Evolutionary conservation across 2,797 vertebrate species (phyloP).

Genomic region (Hypotaenidia philippensis): DNA sequence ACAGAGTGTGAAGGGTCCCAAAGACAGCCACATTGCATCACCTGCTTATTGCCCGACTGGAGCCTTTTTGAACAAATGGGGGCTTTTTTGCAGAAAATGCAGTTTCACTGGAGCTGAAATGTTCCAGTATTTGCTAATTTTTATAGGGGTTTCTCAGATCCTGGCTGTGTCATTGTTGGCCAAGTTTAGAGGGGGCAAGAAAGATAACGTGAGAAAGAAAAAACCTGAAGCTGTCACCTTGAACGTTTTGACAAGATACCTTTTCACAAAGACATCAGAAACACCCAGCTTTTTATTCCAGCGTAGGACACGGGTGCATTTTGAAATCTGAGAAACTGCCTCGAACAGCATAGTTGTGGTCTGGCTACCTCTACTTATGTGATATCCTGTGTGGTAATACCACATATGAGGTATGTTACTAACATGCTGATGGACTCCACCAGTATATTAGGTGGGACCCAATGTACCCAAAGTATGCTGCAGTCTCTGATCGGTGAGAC

Average conservation of each 20-base stretch:
- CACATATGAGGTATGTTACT: neutral
- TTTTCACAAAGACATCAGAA: neutral
- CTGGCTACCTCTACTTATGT: neutral
- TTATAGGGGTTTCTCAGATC: neutral
- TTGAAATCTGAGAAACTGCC: neutral
- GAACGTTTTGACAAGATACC: neutral
- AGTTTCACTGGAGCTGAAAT: neutral
- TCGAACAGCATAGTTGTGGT: neutral
- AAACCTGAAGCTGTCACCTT: neutral
- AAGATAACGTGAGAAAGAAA: neutral
- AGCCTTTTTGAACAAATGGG: neutral
- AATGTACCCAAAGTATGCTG: neutral
- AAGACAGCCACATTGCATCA: neutral
- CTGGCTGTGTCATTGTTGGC: neutral
- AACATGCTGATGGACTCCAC: neutral
- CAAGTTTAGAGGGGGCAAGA: neutral
- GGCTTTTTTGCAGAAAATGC: neutral
- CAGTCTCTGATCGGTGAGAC: neutral
- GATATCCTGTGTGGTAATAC: neutral
- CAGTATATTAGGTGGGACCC: neutral
- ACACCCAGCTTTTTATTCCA: neutral
- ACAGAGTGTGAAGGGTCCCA: neutral
- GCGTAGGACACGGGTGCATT: neutral
- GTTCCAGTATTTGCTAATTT: neutral
- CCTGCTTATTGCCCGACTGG: rapidly evolving